Base-by-base conservation (phyloP, 1,140 invertebrate genomes). In the Lepidurus packardi region DNA sequence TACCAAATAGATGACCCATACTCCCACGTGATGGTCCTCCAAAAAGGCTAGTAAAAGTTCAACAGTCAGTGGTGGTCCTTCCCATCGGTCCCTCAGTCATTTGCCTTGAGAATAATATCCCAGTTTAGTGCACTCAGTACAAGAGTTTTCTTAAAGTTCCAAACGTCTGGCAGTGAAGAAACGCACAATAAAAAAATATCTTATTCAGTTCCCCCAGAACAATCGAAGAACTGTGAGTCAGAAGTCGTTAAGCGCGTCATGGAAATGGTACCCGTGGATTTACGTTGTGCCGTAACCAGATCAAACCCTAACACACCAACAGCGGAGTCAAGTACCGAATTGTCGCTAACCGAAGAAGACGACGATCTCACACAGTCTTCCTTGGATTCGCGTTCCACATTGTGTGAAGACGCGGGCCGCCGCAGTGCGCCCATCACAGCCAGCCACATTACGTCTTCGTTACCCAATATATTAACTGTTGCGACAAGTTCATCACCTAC, bases 221-320 rank as follows among this genome's bases (percentile, higher is more conserved):
- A 34, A 34, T 4, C 34, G 34, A 34, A 34, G 34, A 4, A 34
- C 34, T 34, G 53, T 65, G 53, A n/a, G 21, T 13, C 21, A 7
- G 16, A n/a, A 65, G 53, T 65, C n/a, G 9, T 7, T 16, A 65
- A 21, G n/a, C 8, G 16, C 53, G 53, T 65, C 53, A 65, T 65
- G 53, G 53, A 65, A 65, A 65, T 65, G 53, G 53, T 65, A 65
- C 53, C 53, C 53, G 53, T 65, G 53, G 53, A 65, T 65, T 65
- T 65, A 21, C 53, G 53, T 65, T 65, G 53, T 65, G 53, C 53
- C 53, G 21, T 21, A 65, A 65, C 53, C 8, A 65, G 34, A 34
- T 34, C 21, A n/a, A 65, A 65, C 16, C 6, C 53, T 7, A 65
- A 65, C 53, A 65, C 53, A n/a, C 6, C 21, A n/a, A 13, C 16